These are phyloP conservation scores for Odontomyia ornata DNA, from an alignment of 2,888 invertebrate species.

Conservation along the genomic window DNA sequence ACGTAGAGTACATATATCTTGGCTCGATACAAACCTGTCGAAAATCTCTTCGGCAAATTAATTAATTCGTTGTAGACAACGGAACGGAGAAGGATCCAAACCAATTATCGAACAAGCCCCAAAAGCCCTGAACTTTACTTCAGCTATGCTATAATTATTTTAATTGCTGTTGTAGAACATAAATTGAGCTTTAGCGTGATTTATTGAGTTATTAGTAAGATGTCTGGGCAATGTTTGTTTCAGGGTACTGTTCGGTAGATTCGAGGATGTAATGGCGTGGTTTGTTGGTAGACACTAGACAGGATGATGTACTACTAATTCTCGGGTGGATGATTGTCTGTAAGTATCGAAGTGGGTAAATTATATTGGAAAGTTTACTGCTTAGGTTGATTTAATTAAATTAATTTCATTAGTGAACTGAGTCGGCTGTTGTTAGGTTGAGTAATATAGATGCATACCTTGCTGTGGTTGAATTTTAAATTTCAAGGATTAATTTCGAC, in stretches of 20 bases:
- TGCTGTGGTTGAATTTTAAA: too few relatives aligned
- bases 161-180: slow-evolving; percentile 40
- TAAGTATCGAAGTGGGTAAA: too few relatives aligned
- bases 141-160: slow-evolving; percentile 30
- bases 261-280: too few relatives aligned
- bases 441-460: too few relatives aligned
- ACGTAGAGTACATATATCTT: not conserved
- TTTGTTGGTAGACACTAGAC: too few relatives aligned
- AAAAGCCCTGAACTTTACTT: not conserved
- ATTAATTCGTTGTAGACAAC: slow-evolving; percentile 29
- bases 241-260: not conserved
- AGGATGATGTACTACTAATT: too few relatives aligned
- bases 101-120: slow-evolving; percentile 36
- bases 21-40: slow-evolving; percentile 14
- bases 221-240: not conserved
- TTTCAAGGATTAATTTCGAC: too few relatives aligned
- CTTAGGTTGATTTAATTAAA: too few relatives aligned
- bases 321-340: too few relatives aligned
- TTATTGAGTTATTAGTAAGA: slow-evolving; percentile 33
- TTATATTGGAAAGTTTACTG: too few relatives aligned
- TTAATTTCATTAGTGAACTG: too few relatives aligned
- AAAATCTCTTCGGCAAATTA: slow-evolving; percentile 33
- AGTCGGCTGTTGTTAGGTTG: too few relatives aligned
- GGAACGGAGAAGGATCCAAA: slow-evolving; percentile 15
- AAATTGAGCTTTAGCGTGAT: slow-evolving; percentile 39